Base-by-base conservation (phyloP, 1,140 invertebrate genomes). In the Capitella teleta region DNA sequence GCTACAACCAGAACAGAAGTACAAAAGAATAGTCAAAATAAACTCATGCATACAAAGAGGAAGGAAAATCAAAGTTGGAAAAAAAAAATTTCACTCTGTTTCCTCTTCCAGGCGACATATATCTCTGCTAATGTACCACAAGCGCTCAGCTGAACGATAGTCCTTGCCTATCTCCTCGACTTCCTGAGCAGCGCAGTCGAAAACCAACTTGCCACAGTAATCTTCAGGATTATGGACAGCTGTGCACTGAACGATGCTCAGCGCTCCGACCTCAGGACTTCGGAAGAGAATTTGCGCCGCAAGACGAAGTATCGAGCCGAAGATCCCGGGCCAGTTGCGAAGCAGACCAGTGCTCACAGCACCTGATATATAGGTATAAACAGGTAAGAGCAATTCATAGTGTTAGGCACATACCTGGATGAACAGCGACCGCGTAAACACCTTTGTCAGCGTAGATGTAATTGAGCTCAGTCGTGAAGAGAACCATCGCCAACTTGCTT, bases 321-420 rank as follows among this genome's bases (percentile, higher is more conserved):
- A 16, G 42, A 26, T 5, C 5, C 42, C 42, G 5, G 42, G 23
- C 19, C 26, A 44, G 16, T 44, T 19, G 4, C 25, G 42, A 6
- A 44, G 42, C 5, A 44, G 16, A 10, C 16, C 18, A 10, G 42
- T 44, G 4, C 23, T 3, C 21, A 44, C 42, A 3, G 42, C 42
- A 44, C 42, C 42, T 44, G 42, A 8, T n/a, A n/a, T n/a, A n/a
- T n/a, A n/a, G n/a, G n/a, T n/a, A n/a, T n/a, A n/a, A n/a, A n/a
- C n/a, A n/a, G n/a, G n/a, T n/a, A n/a, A n/a, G n/a, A n/a, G n/a
- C n/a, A n/a, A n/a, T n/a, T n/a, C n/a, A n/a, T 34, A 12, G 32
- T 34, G 32, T 34, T 16, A 10, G 40, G 12, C 19, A 16, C 28
- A 6, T 34, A 47, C 45, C 45, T 47, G 45, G 45, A 32, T 47